Evolutionary conservation across 2,888 invertebrate genomes (phyloP).

Genomic region (Luffia ferchaultella): DNA sequence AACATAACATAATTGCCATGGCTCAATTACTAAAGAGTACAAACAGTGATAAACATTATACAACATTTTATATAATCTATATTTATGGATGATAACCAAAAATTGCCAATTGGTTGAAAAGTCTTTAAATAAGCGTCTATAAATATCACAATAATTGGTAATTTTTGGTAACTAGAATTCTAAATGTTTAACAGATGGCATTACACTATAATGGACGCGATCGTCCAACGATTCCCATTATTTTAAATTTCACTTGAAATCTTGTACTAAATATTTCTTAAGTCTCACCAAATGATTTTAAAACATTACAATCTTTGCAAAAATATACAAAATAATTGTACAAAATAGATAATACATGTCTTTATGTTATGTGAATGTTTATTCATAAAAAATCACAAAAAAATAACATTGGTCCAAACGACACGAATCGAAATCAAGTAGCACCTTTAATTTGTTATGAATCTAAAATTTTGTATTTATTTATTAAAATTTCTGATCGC

Average conservation of each 20-base stretch:
- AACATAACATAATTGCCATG: conserved; percentile 46
- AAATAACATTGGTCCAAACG: too few relatives aligned
- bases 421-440: too few relatives aligned
- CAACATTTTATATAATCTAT: conserved; percentile 51
- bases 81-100: conserved; percentile 29
- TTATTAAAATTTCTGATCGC: too few relatives aligned
- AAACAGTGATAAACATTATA: conserved; percentile 57
- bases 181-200: conserved; percentile 33
- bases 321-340: neutral
- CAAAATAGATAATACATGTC: neutral
- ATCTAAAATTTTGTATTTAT: too few relatives aligned
- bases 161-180: conserved; percentile 8
- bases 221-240: conserved; percentile 55
- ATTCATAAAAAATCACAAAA: too few relatives aligned
- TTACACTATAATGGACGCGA: conserved; percentile 50
- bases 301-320: neutral
- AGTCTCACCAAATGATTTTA: neutral
- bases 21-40: conserved; percentile 48
- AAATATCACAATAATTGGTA: conserved; percentile 29
- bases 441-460: too few relatives aligned
- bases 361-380: too few relatives aligned
- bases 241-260: too few relatives aligned
- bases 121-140: conserved; percentile 19
- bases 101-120: conserved; percentile 29
- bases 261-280: too few relatives aligned